Evolutionary conservation across 2,888 invertebrate genomes (phyloP).

Genomic region (Brachycybe producta): DNA sequence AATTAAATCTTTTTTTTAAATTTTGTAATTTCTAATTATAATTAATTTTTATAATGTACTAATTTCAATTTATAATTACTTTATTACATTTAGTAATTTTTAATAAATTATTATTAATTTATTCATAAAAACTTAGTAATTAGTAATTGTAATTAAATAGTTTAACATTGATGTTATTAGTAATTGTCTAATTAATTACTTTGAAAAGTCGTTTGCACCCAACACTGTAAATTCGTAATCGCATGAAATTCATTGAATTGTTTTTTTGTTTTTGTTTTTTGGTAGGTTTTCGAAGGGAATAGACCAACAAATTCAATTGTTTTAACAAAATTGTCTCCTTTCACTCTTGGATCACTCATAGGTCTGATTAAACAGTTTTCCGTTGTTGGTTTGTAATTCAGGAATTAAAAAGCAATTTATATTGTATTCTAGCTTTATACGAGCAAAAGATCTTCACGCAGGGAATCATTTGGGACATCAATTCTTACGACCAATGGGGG

Average conservation of each 20-base stretch:
- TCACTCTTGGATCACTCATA: constrained; percentile 81
- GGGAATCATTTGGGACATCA: constrained; percentile 98
- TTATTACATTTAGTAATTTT: too few relatives aligned
- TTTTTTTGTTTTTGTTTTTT: constrained; percentile 6
- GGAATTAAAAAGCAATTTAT: neutral
- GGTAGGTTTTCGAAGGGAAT: constrained; percentile 76
- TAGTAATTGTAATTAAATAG: too few relatives aligned
- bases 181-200: too few relatives aligned
- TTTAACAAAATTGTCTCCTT: constrained; percentile 80
- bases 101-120: too few relatives aligned
- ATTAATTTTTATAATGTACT: too few relatives aligned
- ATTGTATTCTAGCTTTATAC: constrained; percentile 62
- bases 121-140: too few relatives aligned
- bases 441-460: constrained; percentile 99
- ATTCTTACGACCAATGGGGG: constrained; percentile 99
- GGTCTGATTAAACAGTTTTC: constrained; percentile 50
- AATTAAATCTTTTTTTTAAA: too few relatives aligned
- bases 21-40: too few relatives aligned
- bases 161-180: too few relatives aligned
- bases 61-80: too few relatives aligned
- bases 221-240: neutral
- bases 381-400: neutral
- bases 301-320: constrained; percentile 94
- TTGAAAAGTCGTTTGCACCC: too few relatives aligned
- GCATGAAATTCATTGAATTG: neutral